Evolutionary conservation across 2,888 invertebrate genomes (phyloP), one percentile per base, ranked within the genome.

Genomic region (Cryptops parisi): DNA sequence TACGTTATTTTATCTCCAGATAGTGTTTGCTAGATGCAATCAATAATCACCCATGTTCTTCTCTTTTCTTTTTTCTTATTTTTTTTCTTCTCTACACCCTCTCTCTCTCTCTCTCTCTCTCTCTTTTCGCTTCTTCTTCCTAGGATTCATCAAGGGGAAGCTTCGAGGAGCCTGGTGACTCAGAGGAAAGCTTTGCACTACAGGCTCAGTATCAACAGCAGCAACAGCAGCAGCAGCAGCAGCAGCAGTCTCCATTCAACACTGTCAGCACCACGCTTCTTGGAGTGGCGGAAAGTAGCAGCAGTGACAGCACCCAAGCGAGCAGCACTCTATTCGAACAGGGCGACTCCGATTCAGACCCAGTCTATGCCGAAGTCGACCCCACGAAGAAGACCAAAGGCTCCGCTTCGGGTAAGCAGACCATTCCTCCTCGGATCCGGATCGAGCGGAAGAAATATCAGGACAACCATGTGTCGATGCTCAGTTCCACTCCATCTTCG

Each of bases 61-160:
- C n/a, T n/a, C n/a, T n/a, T n/a, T n/a, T n/a, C n/a, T 12, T 41
- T 41, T 41, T 41, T 12, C 43, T 12, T 41, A 12, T 41, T 12
- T 41, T 41, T 41, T 41, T 21, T 41, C 43, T 21, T 15, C 19
- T 17, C 12, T 41, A 6, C 43, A n/a, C 19, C 19, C 17, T 6
- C 6, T 12, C 6, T 6, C 5, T 6, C 6, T 41, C 9, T 17
- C 43, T 17, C 5, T 41, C 17, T 41, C 5, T 41, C 17, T 6
- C 6, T 41, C 9, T 17, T 17, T 17, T 12, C 19, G 5, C 19
- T 5, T 41, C 17, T 49, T 33, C n/a, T 19, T 39, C 40, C 22
- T 52, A 66, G 65, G 65, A 66, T 56, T 66, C 66, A 4, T 66
- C 65, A 0, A 58, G 65, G 22, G 66, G 65, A 21, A 65, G 65